Base-by-base conservation (phyloP, 2,888 invertebrate genomes). In the Gonocerus acuteangulatus region DNA sequence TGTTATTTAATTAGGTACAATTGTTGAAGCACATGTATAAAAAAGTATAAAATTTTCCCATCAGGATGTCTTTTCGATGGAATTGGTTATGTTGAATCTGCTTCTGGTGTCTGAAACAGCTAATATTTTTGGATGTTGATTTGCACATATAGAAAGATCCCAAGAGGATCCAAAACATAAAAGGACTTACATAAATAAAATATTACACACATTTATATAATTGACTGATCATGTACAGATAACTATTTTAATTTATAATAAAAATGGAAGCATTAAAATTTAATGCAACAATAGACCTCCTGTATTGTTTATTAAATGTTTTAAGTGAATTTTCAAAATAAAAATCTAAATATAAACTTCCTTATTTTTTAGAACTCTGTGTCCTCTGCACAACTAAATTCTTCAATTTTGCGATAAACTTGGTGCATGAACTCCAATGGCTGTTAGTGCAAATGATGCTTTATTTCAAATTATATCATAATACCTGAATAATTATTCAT, bases 91-190 rank as follows among this genome's bases (percentile, higher is more conserved):
- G 54, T 42, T 54, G 54, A 32, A 19, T 42, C 42, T 39, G 54
- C 54, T 21, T 22, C 54, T 15, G 52, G 34, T 52, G 36, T 54
- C 54, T 54, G 54, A 54, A 54, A 54, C 54, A 54, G 54, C 54
- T 54, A 22, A 54, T 42, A 54, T 42, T 18, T 21, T n/a, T 52
- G 21, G 19, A 52, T 52, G 15, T 11, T 42, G 36, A 22, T 39
- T 42, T 54, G 18, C 2, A 15, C 22, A 54, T 21, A 18, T n/a
- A 39, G n/a, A n/a, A 39, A n/a, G 39, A 15, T 32, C 51, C 51
- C 32, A 36, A 34, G 36, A 16, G 21, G 34, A 34, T 34, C 36
- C 7, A 19, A 51, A 21, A 34, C 13, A n/a, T 39, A 39, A 22
- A 54, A 22, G 36, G 27, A 6, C 4, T 27, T 27, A 9, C 27